phyloP scores from a whole-genome alignment of 2,797 vertebrate genomes.

The Picus viridis region DNA sequence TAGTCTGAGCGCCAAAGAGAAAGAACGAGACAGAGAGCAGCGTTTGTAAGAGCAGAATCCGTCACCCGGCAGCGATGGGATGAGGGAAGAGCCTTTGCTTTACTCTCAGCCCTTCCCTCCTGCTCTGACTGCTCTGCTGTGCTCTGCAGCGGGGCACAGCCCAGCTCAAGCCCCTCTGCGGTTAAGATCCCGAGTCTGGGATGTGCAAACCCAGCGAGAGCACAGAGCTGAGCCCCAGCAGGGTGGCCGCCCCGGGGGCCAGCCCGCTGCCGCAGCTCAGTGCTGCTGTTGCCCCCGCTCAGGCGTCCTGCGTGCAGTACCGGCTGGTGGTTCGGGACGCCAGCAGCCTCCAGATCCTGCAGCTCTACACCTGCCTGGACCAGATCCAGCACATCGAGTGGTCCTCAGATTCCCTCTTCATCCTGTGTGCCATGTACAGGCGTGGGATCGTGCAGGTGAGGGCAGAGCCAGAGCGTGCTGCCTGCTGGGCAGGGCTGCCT shows the following conservation, averaged over 20 bases:
- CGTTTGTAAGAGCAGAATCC: accelerated
- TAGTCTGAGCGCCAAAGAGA: not conserved
- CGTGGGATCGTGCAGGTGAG: constrained; percentile 93
- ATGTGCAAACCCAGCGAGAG: accelerated
- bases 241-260: accelerated
- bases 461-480: accelerated
- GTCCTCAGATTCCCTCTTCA: constrained; percentile 94
- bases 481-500: not conserved
- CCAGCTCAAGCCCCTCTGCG: accelerated
- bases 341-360: constrained; percentile 86
- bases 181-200: accelerated
- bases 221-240: accelerated
- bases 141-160: accelerated
- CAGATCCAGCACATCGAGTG: constrained; percentile 92
- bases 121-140: accelerated
- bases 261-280: accelerated
- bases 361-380: constrained; percentile 93
- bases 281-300: not conserved
- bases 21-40: accelerated
- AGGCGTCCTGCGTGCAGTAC: constrained; percentile 95
- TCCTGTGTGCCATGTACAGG: constrained; percentile 95
- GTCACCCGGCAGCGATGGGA: accelerated
- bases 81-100: accelerated
- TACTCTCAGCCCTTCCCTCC: accelerated
- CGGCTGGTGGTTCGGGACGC: constrained; percentile 89